These are phyloP conservation scores for Semnornis frantzii DNA, from an alignment of 2,113 vertebrate genomes.

Conservation along the genomic window DNA sequence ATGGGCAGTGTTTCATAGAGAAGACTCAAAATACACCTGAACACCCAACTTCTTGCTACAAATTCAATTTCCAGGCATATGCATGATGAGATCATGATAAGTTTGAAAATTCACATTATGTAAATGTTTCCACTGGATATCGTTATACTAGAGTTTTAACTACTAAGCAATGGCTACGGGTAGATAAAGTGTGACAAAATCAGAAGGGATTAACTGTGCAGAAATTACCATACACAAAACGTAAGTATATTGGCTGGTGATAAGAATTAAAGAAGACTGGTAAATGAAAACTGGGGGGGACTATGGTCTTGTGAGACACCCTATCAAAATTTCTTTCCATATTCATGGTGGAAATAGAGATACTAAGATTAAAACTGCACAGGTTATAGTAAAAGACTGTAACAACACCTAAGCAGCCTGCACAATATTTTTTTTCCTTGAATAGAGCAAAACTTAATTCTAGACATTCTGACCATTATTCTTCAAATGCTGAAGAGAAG, in stretches of 20 bases:
- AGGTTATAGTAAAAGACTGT: rapidly evolving
- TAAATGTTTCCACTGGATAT: not conserved
- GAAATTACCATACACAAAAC: not conserved
- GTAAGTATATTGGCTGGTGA: not conserved
- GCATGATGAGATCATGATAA: not conserved
- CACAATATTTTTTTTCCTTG: not conserved
- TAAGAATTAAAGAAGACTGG: not conserved
- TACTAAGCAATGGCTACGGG: not conserved
- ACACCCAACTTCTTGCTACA: not conserved
- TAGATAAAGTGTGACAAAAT: not conserved
- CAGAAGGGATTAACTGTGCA: not conserved
- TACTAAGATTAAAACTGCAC: not conserved
- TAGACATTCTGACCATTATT: not conserved
- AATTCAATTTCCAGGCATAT: not conserved
- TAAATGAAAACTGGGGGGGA: not conserved
- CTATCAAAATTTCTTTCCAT: not conserved
- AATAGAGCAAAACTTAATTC: not conserved
- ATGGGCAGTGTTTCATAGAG: not conserved
- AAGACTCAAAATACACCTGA: not conserved
- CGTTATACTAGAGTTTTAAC: not conserved
- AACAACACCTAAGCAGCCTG: not conserved
- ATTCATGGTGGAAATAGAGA: not conserved
- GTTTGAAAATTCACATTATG: not conserved
- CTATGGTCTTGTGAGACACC: not conserved
- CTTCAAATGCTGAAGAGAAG: not conserved